phyloP scores from a whole-genome alignment of 2,888 invertebrate genomes.

The Liopterus haemorrhoidalis region DNA sequence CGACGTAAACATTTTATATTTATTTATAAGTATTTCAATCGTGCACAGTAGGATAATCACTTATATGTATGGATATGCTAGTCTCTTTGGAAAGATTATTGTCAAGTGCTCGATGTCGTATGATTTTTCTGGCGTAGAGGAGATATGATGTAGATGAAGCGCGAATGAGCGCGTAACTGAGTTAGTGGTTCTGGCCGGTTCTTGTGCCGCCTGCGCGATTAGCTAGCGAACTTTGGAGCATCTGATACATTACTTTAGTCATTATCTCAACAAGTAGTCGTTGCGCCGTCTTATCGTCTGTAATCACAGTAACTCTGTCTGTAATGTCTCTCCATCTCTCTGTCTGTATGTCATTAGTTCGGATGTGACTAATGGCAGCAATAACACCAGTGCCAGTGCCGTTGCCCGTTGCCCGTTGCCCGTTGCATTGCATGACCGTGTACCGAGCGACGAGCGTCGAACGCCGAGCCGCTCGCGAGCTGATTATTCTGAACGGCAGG shows the following conservation, averaged over 20 bases:
- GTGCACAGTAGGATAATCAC: constrained; percentile 24
- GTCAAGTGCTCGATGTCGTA: constrained; percentile 23
- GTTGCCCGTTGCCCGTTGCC: constrained; percentile 31
- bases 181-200: too few species aligned
- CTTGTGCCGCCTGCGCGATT: too few species aligned
- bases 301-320: constrained; percentile 26
- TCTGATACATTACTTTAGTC: constrained; percentile 30
- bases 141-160: too few species aligned
- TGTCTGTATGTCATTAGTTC: constrained; percentile 5
- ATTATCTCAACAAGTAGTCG: constrained; percentile 32
- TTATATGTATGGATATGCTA: constrained; percentile 22
- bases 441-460: too few species aligned
- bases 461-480: constrained; percentile 19
- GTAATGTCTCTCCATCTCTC: constrained; percentile 7
- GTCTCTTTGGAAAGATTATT: too few species aligned
- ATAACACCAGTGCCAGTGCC: constrained; percentile 23
- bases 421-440: constrained; percentile 33
- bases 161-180: too few species aligned
- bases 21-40: constrained; percentile 18
- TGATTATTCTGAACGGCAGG: constrained; percentile 23
- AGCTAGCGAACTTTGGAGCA: constrained; percentile 29
- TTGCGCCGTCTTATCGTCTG: constrained; percentile 28
- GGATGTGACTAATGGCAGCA: constrained; percentile 21
- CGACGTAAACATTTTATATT: constrained; percentile 17
- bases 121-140: too few species aligned